phyloP scores from a whole-genome alignment of 2,888 invertebrate species.

The Oscheius myriophilus region DNA sequence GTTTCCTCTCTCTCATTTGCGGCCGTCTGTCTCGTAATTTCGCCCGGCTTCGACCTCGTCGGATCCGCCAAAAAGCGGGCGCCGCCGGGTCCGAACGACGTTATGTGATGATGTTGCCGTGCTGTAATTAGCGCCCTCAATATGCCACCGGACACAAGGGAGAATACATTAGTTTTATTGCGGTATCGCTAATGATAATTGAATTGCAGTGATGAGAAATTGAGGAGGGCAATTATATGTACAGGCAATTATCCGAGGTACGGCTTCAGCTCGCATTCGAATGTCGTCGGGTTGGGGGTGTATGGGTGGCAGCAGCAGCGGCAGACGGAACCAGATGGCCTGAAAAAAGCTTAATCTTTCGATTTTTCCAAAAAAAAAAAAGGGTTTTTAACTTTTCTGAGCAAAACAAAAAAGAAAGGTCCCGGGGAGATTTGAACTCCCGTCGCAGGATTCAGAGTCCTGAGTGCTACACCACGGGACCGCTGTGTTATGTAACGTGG shows the following conservation, averaged over 20 bases:
- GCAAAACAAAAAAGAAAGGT: background rate
- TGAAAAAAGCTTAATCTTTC: conserved; percentile 38
- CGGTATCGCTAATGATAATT: no score
- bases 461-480: conserved; percentile 71
- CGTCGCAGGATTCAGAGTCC: conserved; percentile 52
- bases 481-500: conserved; percentile 70
- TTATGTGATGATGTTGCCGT: no score
- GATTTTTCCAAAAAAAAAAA: background rate
- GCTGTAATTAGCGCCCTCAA: no score
- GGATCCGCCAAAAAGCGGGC: no score
- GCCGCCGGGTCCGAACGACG: no score
- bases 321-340: conserved; percentile 62
- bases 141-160: no score
- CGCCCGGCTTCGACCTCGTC: no score
- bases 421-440: conserved; percentile 30
- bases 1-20: no score
- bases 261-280: conserved; percentile 66
- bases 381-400: background rate
- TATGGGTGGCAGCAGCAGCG: conserved; percentile 69
- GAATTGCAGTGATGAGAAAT: no score
- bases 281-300: conserved; percentile 66
- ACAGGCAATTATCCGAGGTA: conserved; percentile 37
- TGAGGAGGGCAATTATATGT: no score
- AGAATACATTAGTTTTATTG: no score
- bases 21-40: no score